phyloP scores from a whole-genome alignment of 1,140 invertebrate species.

The Bombus waltoni region DNA sequence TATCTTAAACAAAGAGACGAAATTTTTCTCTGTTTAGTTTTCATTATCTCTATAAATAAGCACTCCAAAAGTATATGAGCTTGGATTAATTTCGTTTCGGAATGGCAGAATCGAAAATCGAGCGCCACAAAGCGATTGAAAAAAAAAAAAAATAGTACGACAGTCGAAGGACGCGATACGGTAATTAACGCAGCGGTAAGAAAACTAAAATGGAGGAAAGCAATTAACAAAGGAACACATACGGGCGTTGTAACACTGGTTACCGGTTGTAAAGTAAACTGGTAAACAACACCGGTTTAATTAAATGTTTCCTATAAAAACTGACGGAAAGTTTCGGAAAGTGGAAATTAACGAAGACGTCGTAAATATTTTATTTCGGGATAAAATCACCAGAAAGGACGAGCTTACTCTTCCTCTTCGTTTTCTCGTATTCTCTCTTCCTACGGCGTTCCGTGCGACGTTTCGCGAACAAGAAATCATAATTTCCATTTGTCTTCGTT shows the following conservation, averaged over 20 bases:
- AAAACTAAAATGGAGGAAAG: conserved; percentile 42
- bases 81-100: not conserved
- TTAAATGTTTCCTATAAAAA: conserved; percentile 50
- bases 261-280: conserved; percentile 33
- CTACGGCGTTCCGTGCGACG: not conserved
- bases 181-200: conserved; percentile 43
- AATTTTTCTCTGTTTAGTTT: not conserved
- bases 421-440: not conserved
- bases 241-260: conserved; percentile 36
- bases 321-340: conserved; percentile 31
- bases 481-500: conserved; percentile 57
- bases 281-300: conserved; percentile 51
- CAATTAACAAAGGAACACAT: conserved; percentile 54
- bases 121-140: not conserved
- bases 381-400: conserved; percentile 19
- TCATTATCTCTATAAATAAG: not conserved
- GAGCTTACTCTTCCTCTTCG: too few species aligned
- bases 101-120: conserved; percentile 25
- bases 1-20: not conserved
- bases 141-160: not conserved
- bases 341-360: conserved; percentile 50
- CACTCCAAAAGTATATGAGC: not conserved
- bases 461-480: conserved; percentile 50
- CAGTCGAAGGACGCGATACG: not conserved
- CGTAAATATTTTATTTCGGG: conserved; percentile 53